Evolutionary conservation across 2,797 vertebrate genomes (phyloP), one percentile per base, ranked within the genome.

Genomic region (Leontopithecus rosalia): DNA sequence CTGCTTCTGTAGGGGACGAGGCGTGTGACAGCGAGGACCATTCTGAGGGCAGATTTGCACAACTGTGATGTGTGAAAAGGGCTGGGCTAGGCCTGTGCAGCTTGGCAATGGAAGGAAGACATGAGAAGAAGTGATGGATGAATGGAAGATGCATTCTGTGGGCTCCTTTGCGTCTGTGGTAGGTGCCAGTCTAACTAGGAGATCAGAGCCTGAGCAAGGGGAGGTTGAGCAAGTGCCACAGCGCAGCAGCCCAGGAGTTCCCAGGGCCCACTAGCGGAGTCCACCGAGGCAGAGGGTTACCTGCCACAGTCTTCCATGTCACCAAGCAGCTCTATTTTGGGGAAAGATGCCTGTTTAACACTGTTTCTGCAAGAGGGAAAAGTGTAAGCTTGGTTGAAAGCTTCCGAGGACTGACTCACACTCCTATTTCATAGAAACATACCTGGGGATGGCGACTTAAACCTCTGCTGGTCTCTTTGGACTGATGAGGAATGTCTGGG

Each of bases 1-100:
- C 8, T 17, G 41, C 43, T 84, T 76, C 39, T 39, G 43, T 7
- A 0, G 0, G 0, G n/a, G 77, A 57, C 14, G 81, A 28, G 22
- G 39, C 7, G 28, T 14, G 41, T 79, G 81, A 57, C n/a, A 4
- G 39, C 5, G 17, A 64, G 88, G 73, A 26, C 82, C 5, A 1
- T 22, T 55, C 79, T 55, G 83, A 84, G 75, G 55, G 24, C 67
- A 43, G 82, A 58, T 75, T 46, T 43, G 0, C n/a, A 76, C 20
- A 41, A 57, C 52, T 12, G 1, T 0, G 5, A 4, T 0, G 0
- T 2, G 70, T 17, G 15, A 14, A 14, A 50, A 36, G 41, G 52
- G 55, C 33, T 12, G 22, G 50, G 28, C 15, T 6, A 22, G 86
- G 39, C 41, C 5, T 28, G 26, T 7, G 57, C 17, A 30, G 17